These are phyloP conservation scores for Branchellion lobata DNA, from an alignment of 2,888 invertebrate species.

Conservation along the genomic window DNA sequence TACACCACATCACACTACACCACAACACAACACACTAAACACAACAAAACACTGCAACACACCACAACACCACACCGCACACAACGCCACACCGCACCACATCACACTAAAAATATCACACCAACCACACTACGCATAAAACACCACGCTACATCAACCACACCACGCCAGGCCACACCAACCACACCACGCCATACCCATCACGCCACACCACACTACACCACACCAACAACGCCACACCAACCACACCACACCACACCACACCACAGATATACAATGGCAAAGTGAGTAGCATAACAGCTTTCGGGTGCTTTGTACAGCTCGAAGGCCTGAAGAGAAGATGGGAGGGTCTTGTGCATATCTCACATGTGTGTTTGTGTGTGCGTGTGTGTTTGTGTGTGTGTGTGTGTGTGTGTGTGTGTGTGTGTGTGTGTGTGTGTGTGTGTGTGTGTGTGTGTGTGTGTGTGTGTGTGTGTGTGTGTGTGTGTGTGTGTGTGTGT, in stretches of 20 bases:
- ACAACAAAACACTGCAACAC: too few relatives aligned
- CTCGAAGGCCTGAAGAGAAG: slow-evolving; percentile 81
- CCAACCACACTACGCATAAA: too few relatives aligned
- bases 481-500: too few relatives aligned
- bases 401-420: background rate
- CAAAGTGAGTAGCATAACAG: slow-evolving; percentile 89
- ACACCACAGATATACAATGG: slow-evolving; percentile 79
- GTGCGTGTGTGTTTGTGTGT: background rate
- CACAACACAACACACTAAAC: too few relatives aligned
- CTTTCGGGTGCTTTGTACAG: slow-evolving; percentile 98
- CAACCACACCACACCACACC: background rate
- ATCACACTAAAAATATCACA: too few relatives aligned
- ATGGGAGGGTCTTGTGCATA: slow-evolving; percentile 95
- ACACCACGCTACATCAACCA: too few relatives aligned
- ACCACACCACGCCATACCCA: too few relatives aligned
- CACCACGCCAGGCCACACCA: background rate
- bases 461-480: too few relatives aligned
- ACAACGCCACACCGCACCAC: background rate
- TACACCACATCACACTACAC: background rate
- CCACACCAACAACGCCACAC: too few relatives aligned
- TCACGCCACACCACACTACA: too few relatives aligned
- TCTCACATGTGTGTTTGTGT: slow-evolving; percentile 69
- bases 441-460: too few relatives aligned
- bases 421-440: background rate
- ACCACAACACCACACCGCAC: too few relatives aligned